These are phyloP conservation scores for Drosophila koepferae DNA, from an alignment of 2,888 invertebrate species.

Conservation along the genomic window DNA sequence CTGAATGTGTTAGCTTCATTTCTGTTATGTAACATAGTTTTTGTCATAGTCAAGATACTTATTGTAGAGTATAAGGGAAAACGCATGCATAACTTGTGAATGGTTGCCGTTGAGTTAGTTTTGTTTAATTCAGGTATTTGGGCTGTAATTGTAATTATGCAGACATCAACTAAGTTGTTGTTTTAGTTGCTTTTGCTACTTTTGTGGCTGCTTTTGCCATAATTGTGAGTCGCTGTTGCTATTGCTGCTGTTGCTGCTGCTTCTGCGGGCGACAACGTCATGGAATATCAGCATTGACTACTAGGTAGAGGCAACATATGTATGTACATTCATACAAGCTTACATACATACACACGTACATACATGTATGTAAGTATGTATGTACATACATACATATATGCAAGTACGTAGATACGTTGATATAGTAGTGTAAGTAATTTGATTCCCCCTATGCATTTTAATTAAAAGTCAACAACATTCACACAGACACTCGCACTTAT, in stretches of 20 bases:
- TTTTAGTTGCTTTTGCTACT: slow-evolving; percentile 33
- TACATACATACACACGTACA: background rate
- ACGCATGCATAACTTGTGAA: slow-evolving; percentile 26
- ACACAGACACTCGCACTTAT: slow-evolving; percentile 41
- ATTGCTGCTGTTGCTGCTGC: slow-evolving; percentile 32
- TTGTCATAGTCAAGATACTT: background rate
- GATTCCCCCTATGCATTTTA: slow-evolving; percentile 78
- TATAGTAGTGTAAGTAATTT: slow-evolving; percentile 68
- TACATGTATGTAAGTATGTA: background rate
- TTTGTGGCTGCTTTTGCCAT: slow-evolving; percentile 61
- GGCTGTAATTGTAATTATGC: slow-evolving; percentile 74
- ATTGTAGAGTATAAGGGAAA: slow-evolving; percentile 23
- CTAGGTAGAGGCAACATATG: too few relatives aligned
- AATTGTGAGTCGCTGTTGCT: slow-evolving; percentile 59
- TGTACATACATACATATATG: too few relatives aligned
- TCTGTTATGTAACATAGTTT: background rate
- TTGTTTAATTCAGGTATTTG: slow-evolving; percentile 59
- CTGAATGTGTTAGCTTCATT: background rate
- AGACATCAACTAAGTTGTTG: slow-evolving; percentile 59
- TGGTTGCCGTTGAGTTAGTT: slow-evolving; percentile 41
- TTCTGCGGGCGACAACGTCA: slow-evolving; percentile 47
- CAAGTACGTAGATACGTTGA: slow-evolving; percentile 19
- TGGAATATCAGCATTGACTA: slow-evolving; percentile 31
- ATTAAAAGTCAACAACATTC: slow-evolving; percentile 77
- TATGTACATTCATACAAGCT: too few relatives aligned